Base-by-base conservation (phyloP, 2,888 invertebrate genomes). In the Tinea semifulvella region DNA sequence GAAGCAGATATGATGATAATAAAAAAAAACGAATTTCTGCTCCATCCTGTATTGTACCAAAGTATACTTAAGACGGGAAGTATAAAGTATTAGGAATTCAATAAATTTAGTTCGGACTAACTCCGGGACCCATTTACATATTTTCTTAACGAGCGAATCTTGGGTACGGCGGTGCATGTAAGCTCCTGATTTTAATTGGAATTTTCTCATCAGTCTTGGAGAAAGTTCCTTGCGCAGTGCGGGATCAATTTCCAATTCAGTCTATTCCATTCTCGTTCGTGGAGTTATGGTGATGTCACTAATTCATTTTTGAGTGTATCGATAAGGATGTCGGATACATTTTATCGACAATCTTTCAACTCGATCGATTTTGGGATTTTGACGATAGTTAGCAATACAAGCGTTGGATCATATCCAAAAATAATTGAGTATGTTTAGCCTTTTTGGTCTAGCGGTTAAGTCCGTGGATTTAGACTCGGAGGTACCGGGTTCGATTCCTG, bases 171-270 rank as follows among this genome's bases (percentile, higher is more conserved):
- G 47, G 54, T 57, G 60, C 66, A 62, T 65, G 64, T 61, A 64
- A 63, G 64, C 61, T 61, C 54, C 52, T 31, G 49, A 49, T 53
- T 65, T 63, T 72, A 71, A 72, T 72, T 71, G 65, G 59, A 71
- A 70, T 68, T 66, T 68, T 61, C 61, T 55, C 60, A 58, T 59
- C 65, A 54, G 55, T 56, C 56, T 55, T 51, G 50, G 52, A 38
- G 54, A 50, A 60, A 64, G 44, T 45, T 44, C 43, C 31, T 43
- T 19, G 53, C 54, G 55, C 57, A 57, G 49, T 52, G 58, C 55
- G 54, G 58, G 69, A 72, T 71, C 69, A 66, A 72, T 72, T 72
- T 69, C 62, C 67, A 68, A 70, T 71, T 70, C 67, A 55, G 61
- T 64, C 59, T 70, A 63, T 69, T 68, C 65, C 54, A 22, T 40